Conservation (phyloP, 2,113 vertebrate species). For the Parus major region DNA sequence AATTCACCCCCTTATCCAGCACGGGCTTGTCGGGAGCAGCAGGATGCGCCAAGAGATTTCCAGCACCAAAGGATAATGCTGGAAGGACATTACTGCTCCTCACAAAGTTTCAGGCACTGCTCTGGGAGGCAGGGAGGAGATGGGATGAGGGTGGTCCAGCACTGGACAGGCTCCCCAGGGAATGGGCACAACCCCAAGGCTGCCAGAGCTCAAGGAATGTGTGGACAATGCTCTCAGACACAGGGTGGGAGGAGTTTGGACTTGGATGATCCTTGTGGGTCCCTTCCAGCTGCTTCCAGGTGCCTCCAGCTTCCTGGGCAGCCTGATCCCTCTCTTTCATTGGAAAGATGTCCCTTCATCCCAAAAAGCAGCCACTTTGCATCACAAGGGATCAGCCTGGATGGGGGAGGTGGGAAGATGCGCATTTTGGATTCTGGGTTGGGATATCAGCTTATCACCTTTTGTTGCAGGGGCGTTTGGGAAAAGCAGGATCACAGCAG, state of each 20-base stretch:
- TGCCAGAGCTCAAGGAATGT: neutral
- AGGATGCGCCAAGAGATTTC: fast-evolving
- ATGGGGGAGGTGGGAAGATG: fast-evolving
- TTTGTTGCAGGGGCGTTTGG: fast-evolving
- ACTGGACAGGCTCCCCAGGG: neutral
- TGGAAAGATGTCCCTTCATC: neutral
- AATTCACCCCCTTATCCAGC: neutral
- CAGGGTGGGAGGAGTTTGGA: neutral
- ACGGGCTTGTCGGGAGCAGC: fast-evolving
- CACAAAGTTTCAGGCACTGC: neutral
- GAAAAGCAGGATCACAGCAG: neutral
- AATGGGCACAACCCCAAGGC: neutral
- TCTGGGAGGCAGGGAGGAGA: neutral
- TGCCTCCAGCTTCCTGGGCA: neutral
- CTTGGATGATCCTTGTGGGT: neutral
- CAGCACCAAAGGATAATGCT: fast-evolving
- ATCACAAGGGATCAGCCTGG: neutral
- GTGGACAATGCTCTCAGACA: neutral
- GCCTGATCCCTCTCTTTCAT: neutral
- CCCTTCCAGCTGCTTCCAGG: neutral
- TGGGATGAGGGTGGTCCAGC: neutral
- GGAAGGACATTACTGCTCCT: neutral
- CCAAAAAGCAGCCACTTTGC: neutral
- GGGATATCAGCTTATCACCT: neutral
- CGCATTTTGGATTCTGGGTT: fast-evolving